Percentiles rank a stretch among this genome's conserved stretches.
Evolutionary conservation across 2,888 invertebrate species (phyloP).

Genomic region (Lasioglossum morio): DNA sequence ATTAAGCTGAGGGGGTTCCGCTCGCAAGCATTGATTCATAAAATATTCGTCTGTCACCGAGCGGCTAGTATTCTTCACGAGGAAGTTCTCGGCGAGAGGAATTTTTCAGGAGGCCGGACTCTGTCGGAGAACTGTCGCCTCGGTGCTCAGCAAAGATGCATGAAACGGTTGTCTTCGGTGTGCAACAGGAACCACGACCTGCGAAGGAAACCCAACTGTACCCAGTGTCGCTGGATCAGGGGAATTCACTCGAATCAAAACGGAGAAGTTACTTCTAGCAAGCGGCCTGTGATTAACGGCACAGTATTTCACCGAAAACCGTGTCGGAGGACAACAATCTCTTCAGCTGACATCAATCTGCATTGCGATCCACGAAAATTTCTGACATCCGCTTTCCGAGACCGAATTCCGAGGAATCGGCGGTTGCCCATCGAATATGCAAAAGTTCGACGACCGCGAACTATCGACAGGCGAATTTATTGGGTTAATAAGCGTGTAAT

Average conservation of each 20-base stretch:
- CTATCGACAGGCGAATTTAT: slow-evolving; percentile 56
- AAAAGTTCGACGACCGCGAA: slow-evolving; percentile 32
- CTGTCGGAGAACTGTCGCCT: slow-evolving; percentile 11
- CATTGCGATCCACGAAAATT: neutral
- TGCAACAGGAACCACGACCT: slow-evolving; percentile 47
- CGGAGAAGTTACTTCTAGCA: too few relatives aligned
- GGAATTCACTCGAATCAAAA: too few relatives aligned
- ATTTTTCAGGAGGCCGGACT: slow-evolving; percentile 53
- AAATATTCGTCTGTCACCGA: slow-evolving; percentile 46
- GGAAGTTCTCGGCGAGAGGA: neutral
- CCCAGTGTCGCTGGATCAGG: too few relatives aligned
- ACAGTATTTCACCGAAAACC: neutral
- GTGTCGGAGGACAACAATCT: neutral
- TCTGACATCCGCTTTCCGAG: neutral
- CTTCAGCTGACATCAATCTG: neutral
- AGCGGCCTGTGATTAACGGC: neutral
- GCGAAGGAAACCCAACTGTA: neutral
- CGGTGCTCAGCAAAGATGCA: slow-evolving; percentile 61
- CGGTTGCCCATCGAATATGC: slow-evolving; percentile 41
- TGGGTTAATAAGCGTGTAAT: slow-evolving; percentile 58
- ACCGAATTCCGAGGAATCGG: slow-evolving; percentile 19
- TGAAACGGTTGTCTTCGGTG: slow-evolving; percentile 59
- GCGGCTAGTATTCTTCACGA: neutral
- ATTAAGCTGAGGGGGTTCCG: slow-evolving; percentile 13
- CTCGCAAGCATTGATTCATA: slow-evolving; percentile 54